These are phyloP conservation scores for Ectobius pallidus DNA, from an alignment of 2,888 invertebrate species.

Conservation along the genomic window DNA sequence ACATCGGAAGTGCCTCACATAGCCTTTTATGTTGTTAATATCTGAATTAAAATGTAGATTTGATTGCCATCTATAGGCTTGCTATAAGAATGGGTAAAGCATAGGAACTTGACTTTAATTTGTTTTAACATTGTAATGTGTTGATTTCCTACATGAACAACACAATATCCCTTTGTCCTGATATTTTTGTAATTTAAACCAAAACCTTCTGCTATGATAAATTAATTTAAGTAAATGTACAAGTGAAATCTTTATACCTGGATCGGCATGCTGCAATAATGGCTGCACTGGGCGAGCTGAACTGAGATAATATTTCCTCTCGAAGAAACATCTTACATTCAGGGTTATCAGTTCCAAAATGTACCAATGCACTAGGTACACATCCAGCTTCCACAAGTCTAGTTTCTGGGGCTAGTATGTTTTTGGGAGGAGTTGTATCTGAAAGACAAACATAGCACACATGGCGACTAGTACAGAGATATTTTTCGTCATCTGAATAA, in stretches of 20 bases:
- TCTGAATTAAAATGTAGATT: too few species aligned
- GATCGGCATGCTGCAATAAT: slow-evolving; percentile 62
- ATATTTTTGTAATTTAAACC: too few species aligned
- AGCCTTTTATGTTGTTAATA: too few species aligned
- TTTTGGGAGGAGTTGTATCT: slow-evolving; percentile 5
- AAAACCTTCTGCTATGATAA: not conserved
- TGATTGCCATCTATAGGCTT: too few species aligned
- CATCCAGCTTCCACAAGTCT: not conserved
- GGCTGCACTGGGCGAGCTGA: slow-evolving; percentile 71
- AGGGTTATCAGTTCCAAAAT: slow-evolving; percentile 59
- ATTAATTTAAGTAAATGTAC: not conserved
- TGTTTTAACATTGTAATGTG: too few species aligned
- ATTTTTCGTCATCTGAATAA: too few species aligned
- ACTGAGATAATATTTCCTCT: slow-evolving; percentile 52
- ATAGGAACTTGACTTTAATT: too few species aligned
- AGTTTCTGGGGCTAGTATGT: not conserved
- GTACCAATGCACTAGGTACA: not conserved
- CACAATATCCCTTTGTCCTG: too few species aligned
- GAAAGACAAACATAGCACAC: not conserved
- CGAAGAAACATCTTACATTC: slow-evolving; percentile 48
- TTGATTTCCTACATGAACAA: too few species aligned
- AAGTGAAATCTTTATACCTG: not conserved
- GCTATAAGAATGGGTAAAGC: too few species aligned
- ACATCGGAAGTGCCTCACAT: too few species aligned
- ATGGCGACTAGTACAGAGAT: not conserved